These are phyloP conservation scores for Thalpophila matura DNA, from an alignment of 2,888 invertebrate species.

Conservation along the genomic window DNA sequence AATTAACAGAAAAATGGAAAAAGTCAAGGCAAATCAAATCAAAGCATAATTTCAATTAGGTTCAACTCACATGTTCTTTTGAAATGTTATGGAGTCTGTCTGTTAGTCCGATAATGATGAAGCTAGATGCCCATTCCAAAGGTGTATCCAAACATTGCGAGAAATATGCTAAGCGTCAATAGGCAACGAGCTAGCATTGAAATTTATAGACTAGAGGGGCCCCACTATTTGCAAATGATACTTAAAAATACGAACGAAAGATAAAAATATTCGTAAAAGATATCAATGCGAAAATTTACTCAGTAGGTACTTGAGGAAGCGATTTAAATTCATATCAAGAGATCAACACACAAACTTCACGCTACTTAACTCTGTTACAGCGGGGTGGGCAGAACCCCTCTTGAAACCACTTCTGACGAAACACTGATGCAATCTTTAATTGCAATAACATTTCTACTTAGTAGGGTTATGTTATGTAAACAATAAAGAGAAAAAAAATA, in stretches of 20 bases:
- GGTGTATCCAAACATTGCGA: too few species aligned
- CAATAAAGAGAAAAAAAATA: not conserved
- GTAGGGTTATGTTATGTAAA: not conserved
- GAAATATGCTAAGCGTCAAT: too few species aligned
- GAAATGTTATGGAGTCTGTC: too few species aligned
- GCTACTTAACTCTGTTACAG: conserved; percentile 53
- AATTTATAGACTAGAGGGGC: not conserved
- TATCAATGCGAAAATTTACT: conserved; percentile 51
- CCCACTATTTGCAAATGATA: not conserved
- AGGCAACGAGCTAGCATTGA: too few species aligned
- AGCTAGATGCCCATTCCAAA: too few species aligned
- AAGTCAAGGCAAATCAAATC: too few species aligned
- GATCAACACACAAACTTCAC: conserved; percentile 61
- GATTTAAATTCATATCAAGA: conserved; percentile 63
- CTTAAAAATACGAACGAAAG: conserved; percentile 3
- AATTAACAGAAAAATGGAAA: too few species aligned
- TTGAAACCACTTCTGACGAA: conserved; percentile 29
- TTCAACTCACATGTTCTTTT: too few species aligned
- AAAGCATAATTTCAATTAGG: too few species aligned
- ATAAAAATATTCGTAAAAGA: conserved; percentile 8
- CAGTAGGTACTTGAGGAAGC: conserved; percentile 43
- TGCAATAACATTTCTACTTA: conserved; percentile 17
- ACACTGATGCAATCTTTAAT: conserved; percentile 51
- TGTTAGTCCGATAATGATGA: too few species aligned
- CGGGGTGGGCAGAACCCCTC: conserved; percentile 42